Evolutionary conservation across 2,888 invertebrate genomes (phyloP), one percentile per base, ranked within the genome.

Genomic region (Rhagonycha lutea): DNA sequence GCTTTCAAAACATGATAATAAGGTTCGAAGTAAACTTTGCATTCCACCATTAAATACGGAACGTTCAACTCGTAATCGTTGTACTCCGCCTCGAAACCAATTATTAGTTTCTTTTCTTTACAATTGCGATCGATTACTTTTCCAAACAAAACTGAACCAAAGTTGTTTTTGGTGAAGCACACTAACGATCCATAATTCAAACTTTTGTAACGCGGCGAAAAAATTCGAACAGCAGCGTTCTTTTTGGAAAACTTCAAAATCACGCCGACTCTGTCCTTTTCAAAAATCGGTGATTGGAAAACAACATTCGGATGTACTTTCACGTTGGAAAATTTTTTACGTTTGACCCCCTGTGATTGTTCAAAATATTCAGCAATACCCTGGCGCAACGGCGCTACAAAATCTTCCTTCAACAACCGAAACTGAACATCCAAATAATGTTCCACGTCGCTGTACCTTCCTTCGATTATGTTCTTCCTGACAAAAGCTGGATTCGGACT

Each of bases 21-120:
- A 0, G 95, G 94, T 83, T 96, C 95, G 84, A 96, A 95, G 85
- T 93, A 96, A 0, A 94, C 92, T 70, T 92, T 92, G 70, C 94
- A 92, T 85, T 95, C 95, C 2, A 94, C 90, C 94, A 96, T 94
- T 0, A 91, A 82, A 76, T 90, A 91, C 0, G 86, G 67, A 7
- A 28, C 28, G 4, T 73, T 67, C 5, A 74, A 47, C 29, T 73
- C 79, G 75, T 88, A 85, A 0, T 86, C 84, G 14, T 79, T 71
- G 4, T 11, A 65, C 14, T 63, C 74, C 5, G n/a, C 14, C 23
- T 76, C 76, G 26, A 76, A 78, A 32, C 72, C 29, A n/a, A 76
- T 67, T n/a, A 75, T 63, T n/a, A 91, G 82, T 88, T 90, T 87
- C 29, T 93, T 92, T 29, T 90, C 86, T n/a, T 47, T n/a, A 0